Evolutionary conservation across 2,888 invertebrate genomes (phyloP).

Genomic region (Monopis laevigella): DNA sequence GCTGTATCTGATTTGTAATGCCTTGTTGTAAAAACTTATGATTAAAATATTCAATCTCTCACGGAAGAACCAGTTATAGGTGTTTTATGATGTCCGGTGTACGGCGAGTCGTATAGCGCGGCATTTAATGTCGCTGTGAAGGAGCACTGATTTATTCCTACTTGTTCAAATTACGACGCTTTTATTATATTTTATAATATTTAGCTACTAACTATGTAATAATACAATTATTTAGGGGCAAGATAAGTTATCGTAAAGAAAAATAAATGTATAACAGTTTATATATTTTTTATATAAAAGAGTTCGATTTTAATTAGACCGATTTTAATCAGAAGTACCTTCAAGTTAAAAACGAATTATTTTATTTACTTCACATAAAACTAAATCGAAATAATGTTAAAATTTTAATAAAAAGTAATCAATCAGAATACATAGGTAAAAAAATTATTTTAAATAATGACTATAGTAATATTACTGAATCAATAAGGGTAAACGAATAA

Average conservation of each 20-base stretch:
- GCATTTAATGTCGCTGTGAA: background rate
- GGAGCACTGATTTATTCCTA: background rate
- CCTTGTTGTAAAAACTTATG: background rate
- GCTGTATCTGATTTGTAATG: background rate
- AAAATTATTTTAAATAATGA: background rate
- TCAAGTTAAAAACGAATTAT: no score
- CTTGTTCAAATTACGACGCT: slow-evolving; percentile 1
- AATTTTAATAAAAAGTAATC: background rate
- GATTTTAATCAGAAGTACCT: no score
- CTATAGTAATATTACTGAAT: no score
- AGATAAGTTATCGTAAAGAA: no score
- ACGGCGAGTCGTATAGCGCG: background rate
- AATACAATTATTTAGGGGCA: no score
- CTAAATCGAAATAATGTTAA: background rate
- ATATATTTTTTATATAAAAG: no score
- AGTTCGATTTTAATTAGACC: no score
- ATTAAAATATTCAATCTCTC: background rate
- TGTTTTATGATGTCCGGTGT: slow-evolving; percentile 5
- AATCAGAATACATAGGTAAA: background rate
- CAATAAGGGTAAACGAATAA: slow-evolving; percentile 10
- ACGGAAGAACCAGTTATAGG: background rate
- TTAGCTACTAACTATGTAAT: no score
- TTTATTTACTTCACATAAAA: no score
- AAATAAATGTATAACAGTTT: no score
- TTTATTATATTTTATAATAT: no score